Evolutionary conservation across 2,797 vertebrate genomes (phyloP).

Genomic region (Gymnothorax reevesii): DNA sequence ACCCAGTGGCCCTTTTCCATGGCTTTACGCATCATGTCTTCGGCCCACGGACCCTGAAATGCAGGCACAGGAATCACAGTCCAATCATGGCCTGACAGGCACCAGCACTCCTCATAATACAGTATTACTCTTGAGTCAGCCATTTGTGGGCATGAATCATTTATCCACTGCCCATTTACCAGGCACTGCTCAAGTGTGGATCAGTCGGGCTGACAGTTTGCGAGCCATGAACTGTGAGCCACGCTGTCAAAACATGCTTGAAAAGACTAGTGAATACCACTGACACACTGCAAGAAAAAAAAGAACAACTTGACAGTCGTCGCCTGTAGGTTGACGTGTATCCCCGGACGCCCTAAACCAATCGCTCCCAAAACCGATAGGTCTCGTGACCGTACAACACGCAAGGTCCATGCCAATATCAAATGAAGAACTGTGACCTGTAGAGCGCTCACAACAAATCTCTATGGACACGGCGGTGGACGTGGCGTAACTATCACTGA

Average conservation of each 20-base stretch:
- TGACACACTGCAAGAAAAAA: too few species aligned
- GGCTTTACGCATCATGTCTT: conserved; percentile 81
- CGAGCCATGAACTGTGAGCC: neutral
- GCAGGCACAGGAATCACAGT: conserved; percentile 14
- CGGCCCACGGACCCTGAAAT: conserved; percentile 82
- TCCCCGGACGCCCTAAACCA: too few species aligned
- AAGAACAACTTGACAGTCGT: too few species aligned
- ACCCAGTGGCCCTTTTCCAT: conserved; percentile 92
- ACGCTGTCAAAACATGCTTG: neutral
- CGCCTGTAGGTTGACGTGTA: too few species aligned
- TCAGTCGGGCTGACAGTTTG: neutral
- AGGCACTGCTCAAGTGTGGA: neutral
- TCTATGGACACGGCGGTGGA: too few species aligned
- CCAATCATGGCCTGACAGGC: neutral
- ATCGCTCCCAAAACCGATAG: too few species aligned
- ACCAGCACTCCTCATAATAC: conserved; percentile 6
- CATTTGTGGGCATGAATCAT: neutral
- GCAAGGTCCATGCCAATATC: too few species aligned
- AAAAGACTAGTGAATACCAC: neutral
- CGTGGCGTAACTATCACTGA: too few species aligned
- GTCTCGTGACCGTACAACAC: too few species aligned
- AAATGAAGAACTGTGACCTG: too few species aligned
- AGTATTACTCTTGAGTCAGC: neutral
- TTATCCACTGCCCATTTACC: neutral
- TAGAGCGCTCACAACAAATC: too few species aligned